These are phyloP conservation scores for Bombyx mori DNA, from an alignment of 1,140 invertebrate species.

Conservation along the genomic window DNA sequence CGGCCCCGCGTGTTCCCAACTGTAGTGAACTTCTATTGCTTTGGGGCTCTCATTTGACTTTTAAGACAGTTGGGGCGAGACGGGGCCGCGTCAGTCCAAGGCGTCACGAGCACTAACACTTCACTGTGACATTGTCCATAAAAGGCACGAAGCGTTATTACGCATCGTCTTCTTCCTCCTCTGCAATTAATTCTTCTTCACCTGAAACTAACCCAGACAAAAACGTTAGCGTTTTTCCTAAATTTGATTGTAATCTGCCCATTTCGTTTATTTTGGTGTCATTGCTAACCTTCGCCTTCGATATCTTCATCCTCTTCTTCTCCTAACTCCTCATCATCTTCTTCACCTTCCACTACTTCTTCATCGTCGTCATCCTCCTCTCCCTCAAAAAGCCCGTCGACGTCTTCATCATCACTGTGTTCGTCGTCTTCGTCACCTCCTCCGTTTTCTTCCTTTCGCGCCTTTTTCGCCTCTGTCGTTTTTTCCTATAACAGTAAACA, in stretches of 20 bases:
- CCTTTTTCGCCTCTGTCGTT: conserved; percentile 81
- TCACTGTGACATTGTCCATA: conserved; percentile 70
- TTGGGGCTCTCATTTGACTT: conserved; percentile 35
- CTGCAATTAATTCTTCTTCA: conserved; percentile 73
- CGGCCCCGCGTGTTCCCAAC: conserved; percentile 65
- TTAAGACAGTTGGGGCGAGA: conserved; percentile 54
- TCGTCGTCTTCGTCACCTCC: conserved; percentile 73
- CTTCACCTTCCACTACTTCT: conserved; percentile 74
- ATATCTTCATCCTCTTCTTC: conserved; percentile 80
- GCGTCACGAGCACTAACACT: conserved; percentile 66
- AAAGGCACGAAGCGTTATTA: conserved; percentile 64
- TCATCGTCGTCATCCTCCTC: conserved; percentile 76
- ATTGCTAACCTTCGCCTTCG: conserved; percentile 67
- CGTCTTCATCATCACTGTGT: conserved; percentile 74
- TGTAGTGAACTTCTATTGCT: conserved; percentile 23
- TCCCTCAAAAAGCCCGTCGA: conserved; percentile 73
- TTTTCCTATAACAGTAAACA: conserved; percentile 73
- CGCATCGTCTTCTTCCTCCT: conserved; percentile 75
- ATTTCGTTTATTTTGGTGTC: no score
- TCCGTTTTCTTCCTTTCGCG: conserved; percentile 83
- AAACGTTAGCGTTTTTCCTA: no score
- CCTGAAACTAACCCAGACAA: conserved; percentile 62
- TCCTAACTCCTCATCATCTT: conserved; percentile 77
- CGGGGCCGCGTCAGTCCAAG: conserved; percentile 50
- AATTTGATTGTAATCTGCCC: no score